Conservation (phyloP, 2,797 vertebrate genomes). For the Sebastes hubbsi region DNA sequence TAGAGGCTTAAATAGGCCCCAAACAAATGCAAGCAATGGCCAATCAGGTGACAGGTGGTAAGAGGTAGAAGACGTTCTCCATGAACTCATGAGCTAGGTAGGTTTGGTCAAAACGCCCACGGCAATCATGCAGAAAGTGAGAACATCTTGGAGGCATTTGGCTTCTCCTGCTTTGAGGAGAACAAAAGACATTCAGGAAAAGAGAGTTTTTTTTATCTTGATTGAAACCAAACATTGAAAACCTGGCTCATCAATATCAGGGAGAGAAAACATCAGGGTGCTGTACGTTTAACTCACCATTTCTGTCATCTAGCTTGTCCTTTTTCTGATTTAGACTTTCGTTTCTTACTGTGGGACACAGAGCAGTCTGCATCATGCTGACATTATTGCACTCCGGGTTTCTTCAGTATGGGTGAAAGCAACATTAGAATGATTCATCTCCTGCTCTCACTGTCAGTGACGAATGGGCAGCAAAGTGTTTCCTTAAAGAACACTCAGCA, state of each 20-base stretch:
- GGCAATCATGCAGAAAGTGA: background rate
- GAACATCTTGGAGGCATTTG: background rate
- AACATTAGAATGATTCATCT: constrained; percentile 69
- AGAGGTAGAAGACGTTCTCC: background rate
- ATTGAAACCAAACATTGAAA: background rate
- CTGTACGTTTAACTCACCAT: background rate
- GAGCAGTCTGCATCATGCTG: constrained; percentile 39
- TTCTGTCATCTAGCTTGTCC: background rate
- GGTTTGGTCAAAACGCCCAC: background rate
- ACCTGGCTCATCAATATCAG: background rate
- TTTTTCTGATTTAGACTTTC: constrained; percentile 22
- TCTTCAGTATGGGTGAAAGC: constrained; percentile 55
- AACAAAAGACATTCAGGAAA: constrained; percentile 3
- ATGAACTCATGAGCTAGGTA: background rate
- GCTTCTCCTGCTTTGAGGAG: background rate
- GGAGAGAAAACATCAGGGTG: background rate
- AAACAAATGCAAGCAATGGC: too few relatives aligned
- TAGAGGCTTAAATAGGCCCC: background rate
- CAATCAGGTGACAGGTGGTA: background rate
- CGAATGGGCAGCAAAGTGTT: constrained; percentile 51
- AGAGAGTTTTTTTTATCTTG: background rate
- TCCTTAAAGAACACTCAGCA: constrained; percentile 55
- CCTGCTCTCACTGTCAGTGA: constrained; percentile 57
- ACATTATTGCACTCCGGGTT: constrained; percentile 57
- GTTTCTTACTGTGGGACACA: constrained; percentile 18